Evolutionary conservation across 2,797 vertebrate genomes (phyloP), one percentile per base, ranked within the genome.

Genomic region (Falco cherrug): DNA sequence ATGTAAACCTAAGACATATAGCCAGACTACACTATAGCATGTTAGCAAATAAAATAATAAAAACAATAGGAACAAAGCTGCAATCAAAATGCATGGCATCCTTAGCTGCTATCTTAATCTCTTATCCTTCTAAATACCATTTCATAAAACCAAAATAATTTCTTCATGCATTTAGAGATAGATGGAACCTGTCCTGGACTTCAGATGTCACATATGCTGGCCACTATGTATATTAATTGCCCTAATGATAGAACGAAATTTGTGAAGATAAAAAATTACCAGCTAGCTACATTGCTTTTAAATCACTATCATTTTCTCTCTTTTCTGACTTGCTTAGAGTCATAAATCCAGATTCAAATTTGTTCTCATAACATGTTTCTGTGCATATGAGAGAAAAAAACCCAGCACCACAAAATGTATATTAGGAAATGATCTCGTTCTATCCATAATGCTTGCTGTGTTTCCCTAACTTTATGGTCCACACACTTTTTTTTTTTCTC

Each of bases 401-500:
- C 43, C 24, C 68, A 6, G 18, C 8, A 12, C 10, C 16, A 43
- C 20, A 14, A 43, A 73, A 83, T n/a, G 10, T 6, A 2, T 18
- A 13, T 54, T 64, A 28, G 10, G 50, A 50, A 85, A 43, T 67
- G 5, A 35, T 5, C 33, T 51, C 7, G 7, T 54, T 77, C 48
- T 18, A 22, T 45, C 41, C 21, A 7, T 39, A 43, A 7, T 0
- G 0, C 4, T 76, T 3, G 0, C 4, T n/a, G 4, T 7, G 14
- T 61, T 90, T 39, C 33, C 67, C 73, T 83, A 64, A 25, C 39
- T 15, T 47, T 47, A 26, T 13, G 14, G 4, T 61, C 16, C 24
- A 11, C 22, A 35, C 3, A 17, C 8, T 51, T 6, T 13, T 57
- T 25, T 24, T 35, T 35, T 35, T 18, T 35, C 65, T 26, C 24